These are phyloP conservation scores for Metalampra italica DNA, from an alignment of 2,888 invertebrate genomes.

Conservation along the genomic window DNA sequence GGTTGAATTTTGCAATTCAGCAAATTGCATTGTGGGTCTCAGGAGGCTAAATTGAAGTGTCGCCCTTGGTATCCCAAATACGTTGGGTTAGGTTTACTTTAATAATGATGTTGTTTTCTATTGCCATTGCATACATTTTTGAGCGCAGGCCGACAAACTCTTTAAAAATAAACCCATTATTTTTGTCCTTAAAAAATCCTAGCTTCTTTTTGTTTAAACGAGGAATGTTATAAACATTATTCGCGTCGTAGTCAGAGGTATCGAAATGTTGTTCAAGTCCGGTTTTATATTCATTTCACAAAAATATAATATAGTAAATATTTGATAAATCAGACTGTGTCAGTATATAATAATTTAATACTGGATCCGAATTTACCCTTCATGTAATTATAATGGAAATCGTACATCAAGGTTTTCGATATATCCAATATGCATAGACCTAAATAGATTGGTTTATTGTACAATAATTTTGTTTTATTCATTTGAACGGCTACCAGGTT, in stretches of 20 bases:
- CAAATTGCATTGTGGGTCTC: no score
- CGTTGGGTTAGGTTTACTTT: no score
- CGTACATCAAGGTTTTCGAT: constrained; percentile 9
- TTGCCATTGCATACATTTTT: no score
- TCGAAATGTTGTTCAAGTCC: constrained; percentile 16
- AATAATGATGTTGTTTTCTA: no score
- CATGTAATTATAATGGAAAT: not conserved
- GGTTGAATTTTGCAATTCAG: no score
- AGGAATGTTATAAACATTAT: constrained; percentile 9
- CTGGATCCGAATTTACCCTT: no score
- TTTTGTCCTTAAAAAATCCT: not conserved
- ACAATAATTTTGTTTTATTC: constrained; percentile 1
- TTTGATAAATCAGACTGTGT: constrained; percentile 16
- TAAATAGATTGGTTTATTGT: constrained; percentile 9
- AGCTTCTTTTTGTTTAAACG: no score
- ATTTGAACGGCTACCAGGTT: constrained; percentile 10
- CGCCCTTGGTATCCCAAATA: no score
- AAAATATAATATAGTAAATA: no score
- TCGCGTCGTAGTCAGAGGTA: constrained; percentile 11
- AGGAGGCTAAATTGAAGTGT: no score
- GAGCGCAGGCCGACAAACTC: no score
- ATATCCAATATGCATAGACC: constrained; percentile 10
- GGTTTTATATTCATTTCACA: constrained; percentile 9
- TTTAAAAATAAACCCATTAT: no score
- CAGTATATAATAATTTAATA: constrained; percentile 15